Evolutionary conservation across 2,888 invertebrate species (phyloP).

Genomic region (Tinea semifulvella): DNA sequence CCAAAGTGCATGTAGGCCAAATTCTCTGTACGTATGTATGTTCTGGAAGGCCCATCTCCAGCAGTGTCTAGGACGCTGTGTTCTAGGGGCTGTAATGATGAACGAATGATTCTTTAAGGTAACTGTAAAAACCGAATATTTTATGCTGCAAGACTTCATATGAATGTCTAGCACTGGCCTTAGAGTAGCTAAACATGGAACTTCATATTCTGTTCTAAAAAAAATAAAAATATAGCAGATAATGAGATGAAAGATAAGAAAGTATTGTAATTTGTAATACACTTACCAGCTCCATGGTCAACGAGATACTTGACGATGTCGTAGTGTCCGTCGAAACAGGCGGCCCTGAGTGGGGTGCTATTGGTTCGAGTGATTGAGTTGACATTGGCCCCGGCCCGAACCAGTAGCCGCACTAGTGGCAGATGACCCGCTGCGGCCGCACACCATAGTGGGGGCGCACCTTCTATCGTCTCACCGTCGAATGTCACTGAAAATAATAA

Average conservation of each 20-base stretch:
- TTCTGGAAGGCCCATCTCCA: too few relatives aligned
- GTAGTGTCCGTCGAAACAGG: conserved; percentile 96
- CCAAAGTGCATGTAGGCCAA: too few relatives aligned
- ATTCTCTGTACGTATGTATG: too few relatives aligned
- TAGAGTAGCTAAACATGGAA: too few relatives aligned
- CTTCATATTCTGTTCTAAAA: too few relatives aligned
- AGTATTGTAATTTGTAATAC: background rate
- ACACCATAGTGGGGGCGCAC: conserved; percentile 97
- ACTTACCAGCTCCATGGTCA: conserved; percentile 83
- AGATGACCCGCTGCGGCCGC: conserved; percentile 96
- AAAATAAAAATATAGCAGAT: background rate
- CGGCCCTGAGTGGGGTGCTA: conserved; percentile 93
- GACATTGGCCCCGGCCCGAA: conserved; percentile 87
- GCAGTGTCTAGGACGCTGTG: too few relatives aligned
- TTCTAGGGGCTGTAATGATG: too few relatives aligned
- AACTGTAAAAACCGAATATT: too few relatives aligned
- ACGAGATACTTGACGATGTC: conserved; percentile 95
- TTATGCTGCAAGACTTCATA: too few relatives aligned
- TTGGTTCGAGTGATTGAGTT: conserved; percentile 95
- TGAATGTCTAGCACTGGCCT: too few relatives aligned
- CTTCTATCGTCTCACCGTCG: conserved; percentile 97
- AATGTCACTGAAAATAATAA: conserved; percentile 85
- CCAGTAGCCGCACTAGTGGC: conserved; percentile 84
- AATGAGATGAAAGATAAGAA: background rate
- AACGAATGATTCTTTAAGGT: too few relatives aligned